Percentiles rank a stretch among this genome's conserved stretches.
Evolutionary conservation across 2,797 vertebrate species (phyloP).

Genomic region (Gambelia wislizenii): DNA sequence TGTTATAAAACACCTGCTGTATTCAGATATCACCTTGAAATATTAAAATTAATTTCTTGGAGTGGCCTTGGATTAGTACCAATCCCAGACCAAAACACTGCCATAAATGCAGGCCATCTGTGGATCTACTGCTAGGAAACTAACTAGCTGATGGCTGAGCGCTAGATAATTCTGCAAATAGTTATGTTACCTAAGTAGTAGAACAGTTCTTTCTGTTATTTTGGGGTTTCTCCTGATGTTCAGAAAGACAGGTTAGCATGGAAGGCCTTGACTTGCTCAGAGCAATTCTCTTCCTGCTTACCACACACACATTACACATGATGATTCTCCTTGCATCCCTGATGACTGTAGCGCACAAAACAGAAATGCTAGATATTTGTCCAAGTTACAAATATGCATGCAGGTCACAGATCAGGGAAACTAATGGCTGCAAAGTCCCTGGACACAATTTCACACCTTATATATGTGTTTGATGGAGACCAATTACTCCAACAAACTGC

Average conservation of each 20-base stretch:
- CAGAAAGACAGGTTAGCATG: not conserved
- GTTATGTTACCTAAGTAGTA: too few relatives aligned
- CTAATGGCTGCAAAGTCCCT: not conserved
- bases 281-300: not conserved
- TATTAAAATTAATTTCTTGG: not conserved
- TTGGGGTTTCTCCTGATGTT: not conserved
- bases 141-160: too few relatives aligned
- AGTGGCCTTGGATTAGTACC: not conserved
- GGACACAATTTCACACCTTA: not conserved
- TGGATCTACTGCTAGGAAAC: too few relatives aligned
- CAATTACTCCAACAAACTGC: not conserved
- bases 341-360: too few relatives aligned
- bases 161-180: too few relatives aligned
- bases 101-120: too few relatives aligned
- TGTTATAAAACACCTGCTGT: too few relatives aligned
- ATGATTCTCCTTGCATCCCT: not conserved
- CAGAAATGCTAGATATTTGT: not conserved
- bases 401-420: not conserved
- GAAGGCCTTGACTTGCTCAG: not conserved
- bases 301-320: too few relatives aligned
- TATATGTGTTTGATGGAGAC: not conserved
- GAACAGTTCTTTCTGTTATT: too few relatives aligned
- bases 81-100: too few relatives aligned
- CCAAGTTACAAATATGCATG: not conserved
- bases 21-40: too few relatives aligned